Evolutionary conservation across 1,140 invertebrate species (phyloP).

Genomic region (Nautilus pompilius): DNA sequence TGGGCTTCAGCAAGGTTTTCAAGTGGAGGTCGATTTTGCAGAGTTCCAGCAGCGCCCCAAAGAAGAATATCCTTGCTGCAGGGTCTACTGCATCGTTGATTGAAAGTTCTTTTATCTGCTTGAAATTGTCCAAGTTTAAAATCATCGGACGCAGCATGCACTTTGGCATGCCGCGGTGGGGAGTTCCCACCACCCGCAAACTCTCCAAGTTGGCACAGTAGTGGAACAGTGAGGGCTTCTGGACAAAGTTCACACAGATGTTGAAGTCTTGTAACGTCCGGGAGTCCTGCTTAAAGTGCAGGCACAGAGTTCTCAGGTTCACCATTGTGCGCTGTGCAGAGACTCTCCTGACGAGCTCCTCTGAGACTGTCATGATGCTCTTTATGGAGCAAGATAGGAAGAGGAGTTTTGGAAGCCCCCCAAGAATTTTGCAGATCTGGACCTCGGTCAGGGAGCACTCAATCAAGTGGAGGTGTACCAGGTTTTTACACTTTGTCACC

Average conservation of each 20-base stretch:
- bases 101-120: slow-evolving; percentile 30
- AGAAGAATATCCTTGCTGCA: slow-evolving; percentile 41
- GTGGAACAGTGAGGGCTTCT: slow-evolving; percentile 24
- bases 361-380: slow-evolving; percentile 26
- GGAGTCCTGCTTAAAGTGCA: slow-evolving; percentile 15
- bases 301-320: slow-evolving; percentile 16
- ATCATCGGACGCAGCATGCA: slow-evolving; percentile 23
- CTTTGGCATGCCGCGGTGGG: slow-evolving; percentile 13
- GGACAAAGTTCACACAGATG: slow-evolving; percentile 18
- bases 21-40: slow-evolving; percentile 33
- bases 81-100: slow-evolving; percentile 43
- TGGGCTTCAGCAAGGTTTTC: slow-evolving; percentile 35
- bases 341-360: slow-evolving; percentile 10
- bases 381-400: slow-evolving; percentile 23
- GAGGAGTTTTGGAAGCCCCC: slow-evolving; percentile 13
- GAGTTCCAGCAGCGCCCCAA: slow-evolving; percentile 34
- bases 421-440: slow-evolving; percentile 21
- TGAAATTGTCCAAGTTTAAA: slow-evolving; percentile 27
- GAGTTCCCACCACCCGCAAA: slow-evolving; percentile 28
- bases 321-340: slow-evolving; percentile 23
- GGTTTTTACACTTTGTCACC: slow-evolving; percentile 22
- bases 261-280: neutral
- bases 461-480: slow-evolving; percentile 24
- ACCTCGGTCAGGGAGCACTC: slow-evolving; percentile 24
- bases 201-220: slow-evolving; percentile 29